These are phyloP conservation scores for Eupithecia inturbata DNA, from an alignment of 2,888 invertebrate species.

Conservation along the genomic window DNA sequence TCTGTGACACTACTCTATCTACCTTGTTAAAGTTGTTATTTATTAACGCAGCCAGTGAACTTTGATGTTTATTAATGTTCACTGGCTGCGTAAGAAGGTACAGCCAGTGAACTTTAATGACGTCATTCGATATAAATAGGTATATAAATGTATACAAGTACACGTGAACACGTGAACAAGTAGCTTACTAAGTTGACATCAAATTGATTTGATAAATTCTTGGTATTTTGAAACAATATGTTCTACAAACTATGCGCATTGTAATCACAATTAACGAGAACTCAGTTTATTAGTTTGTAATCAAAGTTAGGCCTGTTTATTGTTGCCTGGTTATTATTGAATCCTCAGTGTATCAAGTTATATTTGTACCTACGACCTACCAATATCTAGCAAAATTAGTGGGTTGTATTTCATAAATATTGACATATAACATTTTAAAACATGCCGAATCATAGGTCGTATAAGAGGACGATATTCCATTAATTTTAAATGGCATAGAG, in stretches of 20 bases:
- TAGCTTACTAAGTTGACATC: neutral
- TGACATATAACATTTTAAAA: neutral
- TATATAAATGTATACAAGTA: too few relatives aligned
- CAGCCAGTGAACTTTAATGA: too few relatives aligned
- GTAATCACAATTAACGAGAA: constrained; percentile 39
- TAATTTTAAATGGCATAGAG: neutral
- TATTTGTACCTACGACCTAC: neutral
- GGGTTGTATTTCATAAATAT: neutral
- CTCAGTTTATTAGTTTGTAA: constrained; percentile 42
- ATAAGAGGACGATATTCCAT: neutral
- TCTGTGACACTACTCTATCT: too few relatives aligned
- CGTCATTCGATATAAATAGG: neutral
- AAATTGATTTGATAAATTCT: neutral
- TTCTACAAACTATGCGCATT: constrained; percentile 36
- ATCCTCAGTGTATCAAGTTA: constrained; percentile 27
- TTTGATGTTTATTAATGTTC: too few relatives aligned
- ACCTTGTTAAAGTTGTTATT: too few relatives aligned
- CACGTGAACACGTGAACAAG: too few relatives aligned
- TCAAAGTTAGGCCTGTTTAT: constrained; percentile 40
- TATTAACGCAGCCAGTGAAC: too few relatives aligned
- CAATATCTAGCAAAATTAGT: neutral
- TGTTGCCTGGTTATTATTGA: constrained; percentile 36
- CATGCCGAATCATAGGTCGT: neutral
- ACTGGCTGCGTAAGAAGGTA: too few relatives aligned
- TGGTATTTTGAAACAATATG: neutral